A percentile compares a stretch with the other conserved stretches of the same genome.
phyloP scores from a whole-genome alignment of 2,797 vertebrate species.

The Pelodytes ibericus region DNA sequence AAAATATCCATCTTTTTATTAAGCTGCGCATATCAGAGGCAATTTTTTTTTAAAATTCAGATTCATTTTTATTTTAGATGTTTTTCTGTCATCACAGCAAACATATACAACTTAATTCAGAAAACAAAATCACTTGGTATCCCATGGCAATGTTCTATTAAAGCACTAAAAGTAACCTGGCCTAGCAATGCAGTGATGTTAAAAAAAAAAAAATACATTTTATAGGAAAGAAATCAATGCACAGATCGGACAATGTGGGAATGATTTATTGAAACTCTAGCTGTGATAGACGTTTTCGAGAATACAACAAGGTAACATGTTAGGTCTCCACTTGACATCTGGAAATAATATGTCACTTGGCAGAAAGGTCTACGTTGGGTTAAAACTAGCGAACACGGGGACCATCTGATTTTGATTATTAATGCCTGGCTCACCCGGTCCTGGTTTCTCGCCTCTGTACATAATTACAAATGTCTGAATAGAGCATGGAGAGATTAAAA shows the following conservation, averaged over 20 bases:
- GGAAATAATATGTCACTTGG: constrained; percentile 25
- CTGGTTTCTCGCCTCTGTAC: neutral
- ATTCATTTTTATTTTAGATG: too few species aligned
- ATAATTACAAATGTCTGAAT: neutral
- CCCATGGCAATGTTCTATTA: too few species aligned
- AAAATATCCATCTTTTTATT: too few species aligned
- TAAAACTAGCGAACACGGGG: neutral
- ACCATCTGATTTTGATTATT: constrained; percentile 31
- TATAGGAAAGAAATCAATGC: constrained; percentile 21
- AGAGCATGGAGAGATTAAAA: neutral
- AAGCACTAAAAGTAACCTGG: too few species aligned
- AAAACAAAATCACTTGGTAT: too few species aligned
- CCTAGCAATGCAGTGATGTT: neutral
- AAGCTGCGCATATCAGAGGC: too few species aligned
- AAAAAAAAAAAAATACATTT: neutral
- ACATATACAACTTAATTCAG: too few species aligned
- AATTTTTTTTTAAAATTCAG: too few species aligned
- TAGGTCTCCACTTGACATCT: constrained; percentile 22
- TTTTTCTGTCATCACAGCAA: too few species aligned
- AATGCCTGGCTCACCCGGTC: constrained; percentile 4
- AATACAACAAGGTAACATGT: constrained; percentile 17
- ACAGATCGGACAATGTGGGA: constrained; percentile 31
- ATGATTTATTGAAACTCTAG: constrained; percentile 48
- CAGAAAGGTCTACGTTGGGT: neutral
- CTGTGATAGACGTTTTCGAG: neutral